Base-by-base conservation (phyloP, 2,113 vertebrate species). In the Miniopterus natalensis region DNA sequence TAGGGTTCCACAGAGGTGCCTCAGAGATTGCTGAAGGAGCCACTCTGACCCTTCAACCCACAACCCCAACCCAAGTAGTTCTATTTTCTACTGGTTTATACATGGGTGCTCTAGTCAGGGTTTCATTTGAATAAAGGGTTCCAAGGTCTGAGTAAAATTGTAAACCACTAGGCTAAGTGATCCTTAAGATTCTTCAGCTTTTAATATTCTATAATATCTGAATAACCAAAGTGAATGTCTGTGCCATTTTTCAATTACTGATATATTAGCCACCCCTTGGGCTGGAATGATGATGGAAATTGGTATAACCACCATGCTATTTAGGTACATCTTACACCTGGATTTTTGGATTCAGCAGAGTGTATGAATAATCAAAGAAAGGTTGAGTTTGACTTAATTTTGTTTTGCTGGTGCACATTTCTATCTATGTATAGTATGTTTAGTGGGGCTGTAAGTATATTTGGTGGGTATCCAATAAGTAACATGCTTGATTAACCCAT, bases 341-440 rank as follows among this genome's bases (percentile, higher is more conserved):
- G 6, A 80, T 57, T 81, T 49, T 27, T 59, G 23, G 31, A 61
- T 71, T 80, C 47, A 90, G 20, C 25, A 51, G 49, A 45, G 10
- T 25, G 42, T 94, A 29, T 55, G 17, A 92, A 55, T 84, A 40
- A 70, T 49, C 29, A 63, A 65, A 87, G 47, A 80, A 85, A 78
- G 8, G 3, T 12, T 6, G 17, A n/a, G 85, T 40, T 71, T 78
- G 42, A 45, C 29, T 75, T 75, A 47, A 2, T 84, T 10, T 59
- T 42, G 15, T 94, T 92, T 94, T 63, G 51, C 18, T 84, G 8
- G 53, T 77, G 7, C 27, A 27, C 13, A 49, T 77, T 92, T 94
- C 59, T 93, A 17, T 71, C 53, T 85, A 3, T 45, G 3, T 17
- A 0, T 90, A 15, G 8, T 47, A 59, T 96, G 90, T 36, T 77